Evolutionary conservation across 2,113 vertebrate genomes (phyloP).

Genomic region (Struthio camelus): DNA sequence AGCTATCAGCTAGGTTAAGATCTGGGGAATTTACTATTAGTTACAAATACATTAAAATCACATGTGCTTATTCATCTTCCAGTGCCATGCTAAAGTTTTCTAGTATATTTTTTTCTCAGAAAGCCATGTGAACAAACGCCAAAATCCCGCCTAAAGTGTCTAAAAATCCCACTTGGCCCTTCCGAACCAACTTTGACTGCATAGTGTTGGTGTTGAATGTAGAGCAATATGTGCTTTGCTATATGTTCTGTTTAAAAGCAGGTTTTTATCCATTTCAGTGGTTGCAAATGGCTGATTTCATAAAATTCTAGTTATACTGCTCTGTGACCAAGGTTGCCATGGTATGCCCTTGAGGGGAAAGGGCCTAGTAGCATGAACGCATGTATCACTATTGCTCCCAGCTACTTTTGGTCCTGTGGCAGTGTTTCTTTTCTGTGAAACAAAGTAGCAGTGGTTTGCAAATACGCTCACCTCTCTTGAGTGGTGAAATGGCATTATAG

Average conservation of each 20-base stretch:
- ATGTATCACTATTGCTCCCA: not conserved
- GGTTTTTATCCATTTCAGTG: not conserved
- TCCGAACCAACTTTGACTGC: not conserved
- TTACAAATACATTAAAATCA: too few relatives aligned
- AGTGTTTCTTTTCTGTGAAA: not conserved
- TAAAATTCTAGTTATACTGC: not conserved
- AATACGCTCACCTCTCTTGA: not conserved
- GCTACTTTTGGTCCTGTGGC: not conserved
- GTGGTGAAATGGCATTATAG: not conserved
- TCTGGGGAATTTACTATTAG: too few relatives aligned
- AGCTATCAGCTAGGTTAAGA: too few relatives aligned
- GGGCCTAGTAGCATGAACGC: not conserved
- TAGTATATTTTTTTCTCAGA: too few relatives aligned
- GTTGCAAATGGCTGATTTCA: not conserved
- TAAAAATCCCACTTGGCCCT: not conserved
- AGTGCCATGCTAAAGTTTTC: too few relatives aligned
- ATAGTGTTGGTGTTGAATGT: not conserved
- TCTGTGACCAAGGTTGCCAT: not conserved
- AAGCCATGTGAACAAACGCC: not conserved
- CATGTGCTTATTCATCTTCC: too few relatives aligned
- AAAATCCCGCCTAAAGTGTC: not conserved
- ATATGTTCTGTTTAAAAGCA: not conserved
- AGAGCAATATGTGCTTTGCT: not conserved
- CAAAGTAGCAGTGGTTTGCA: not conserved
- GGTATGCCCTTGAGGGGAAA: not conserved